Evolutionary conservation across 2,888 invertebrate genomes (phyloP).

Genomic region (Pyrgus malvae): DNA sequence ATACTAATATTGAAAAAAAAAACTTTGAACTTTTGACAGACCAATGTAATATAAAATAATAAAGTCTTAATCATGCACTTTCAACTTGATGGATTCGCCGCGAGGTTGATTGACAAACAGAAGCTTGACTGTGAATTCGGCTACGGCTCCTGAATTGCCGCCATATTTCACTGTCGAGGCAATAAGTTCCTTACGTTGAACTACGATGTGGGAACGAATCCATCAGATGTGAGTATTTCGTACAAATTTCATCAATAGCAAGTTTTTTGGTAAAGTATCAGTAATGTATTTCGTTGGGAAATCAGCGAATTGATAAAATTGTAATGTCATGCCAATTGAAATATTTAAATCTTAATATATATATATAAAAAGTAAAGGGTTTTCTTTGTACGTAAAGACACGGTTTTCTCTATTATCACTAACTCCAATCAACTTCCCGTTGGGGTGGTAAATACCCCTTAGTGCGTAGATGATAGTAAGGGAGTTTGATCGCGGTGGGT

Average conservation of each 20-base stretch:
- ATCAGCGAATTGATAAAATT: too few relatives aligned
- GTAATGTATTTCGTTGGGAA: too few relatives aligned
- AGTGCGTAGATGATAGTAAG: too few relatives aligned
- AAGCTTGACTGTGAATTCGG: constrained; percentile 56
- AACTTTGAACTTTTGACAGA: background rate
- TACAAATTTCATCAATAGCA: background rate
- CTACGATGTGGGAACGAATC: constrained; percentile 5
- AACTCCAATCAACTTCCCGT: too few relatives aligned
- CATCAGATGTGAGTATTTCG: constrained; percentile 9
- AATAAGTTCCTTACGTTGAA: constrained; percentile 56
- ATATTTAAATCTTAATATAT: too few relatives aligned
- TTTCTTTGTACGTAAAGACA: too few relatives aligned
- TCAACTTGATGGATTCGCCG: constrained; percentile 58
- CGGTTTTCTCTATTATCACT: too few relatives aligned
- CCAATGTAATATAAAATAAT: constrained; percentile 9
- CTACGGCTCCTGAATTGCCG: constrained; percentile 64
- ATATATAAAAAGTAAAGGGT: too few relatives aligned
- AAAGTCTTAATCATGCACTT: constrained; percentile 43
- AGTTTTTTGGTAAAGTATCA: background rate
- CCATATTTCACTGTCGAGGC: constrained; percentile 71
- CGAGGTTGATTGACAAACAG: constrained; percentile 66
- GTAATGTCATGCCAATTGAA: too few relatives aligned
- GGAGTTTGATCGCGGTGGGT: too few relatives aligned
- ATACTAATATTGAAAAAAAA: too few relatives aligned
- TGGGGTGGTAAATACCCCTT: too few relatives aligned